A percentile compares a stretch with the other conserved stretches of the same genome.
Conservation (phyloP, 2,113 vertebrate genomes). For the Octodon degus region DNA sequence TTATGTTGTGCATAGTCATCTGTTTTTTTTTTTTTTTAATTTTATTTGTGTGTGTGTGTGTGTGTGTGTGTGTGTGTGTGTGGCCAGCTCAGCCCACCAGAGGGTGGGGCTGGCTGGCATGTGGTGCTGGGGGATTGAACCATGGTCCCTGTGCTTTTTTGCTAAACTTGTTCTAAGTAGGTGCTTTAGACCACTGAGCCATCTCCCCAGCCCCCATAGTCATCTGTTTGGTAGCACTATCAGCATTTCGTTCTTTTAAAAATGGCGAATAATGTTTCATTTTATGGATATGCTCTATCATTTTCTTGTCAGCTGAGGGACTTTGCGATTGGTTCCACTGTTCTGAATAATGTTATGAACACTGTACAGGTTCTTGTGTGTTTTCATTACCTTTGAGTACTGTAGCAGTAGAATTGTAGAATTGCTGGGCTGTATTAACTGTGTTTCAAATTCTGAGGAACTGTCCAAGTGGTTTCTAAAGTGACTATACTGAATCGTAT, state of each 20-base stretch:
- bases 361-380: background rate
- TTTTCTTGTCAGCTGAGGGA: background rate
- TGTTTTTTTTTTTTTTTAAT: too few species aligned
- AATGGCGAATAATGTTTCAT: background rate
- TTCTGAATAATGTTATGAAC: background rate
- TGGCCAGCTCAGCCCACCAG: too few species aligned
- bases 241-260: background rate
- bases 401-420: background rate
- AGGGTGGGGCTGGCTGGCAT: too few species aligned
- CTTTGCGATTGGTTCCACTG: background rate
- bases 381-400: background rate
- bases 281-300: background rate
- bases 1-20: background rate
- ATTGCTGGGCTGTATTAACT: background rate
- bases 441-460: background rate
- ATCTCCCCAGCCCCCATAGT: too few species aligned
- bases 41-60: too few species aligned
- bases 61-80: too few species aligned
- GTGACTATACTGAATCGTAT: background rate
- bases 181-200: too few species aligned
- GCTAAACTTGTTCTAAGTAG: too few species aligned
- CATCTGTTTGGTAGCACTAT: background rate
- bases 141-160: too few species aligned
- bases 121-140: too few species aligned
- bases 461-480: background rate